Base-by-base conservation (phyloP, 1,140 invertebrate species). In the Lethrus apterus region DNA sequence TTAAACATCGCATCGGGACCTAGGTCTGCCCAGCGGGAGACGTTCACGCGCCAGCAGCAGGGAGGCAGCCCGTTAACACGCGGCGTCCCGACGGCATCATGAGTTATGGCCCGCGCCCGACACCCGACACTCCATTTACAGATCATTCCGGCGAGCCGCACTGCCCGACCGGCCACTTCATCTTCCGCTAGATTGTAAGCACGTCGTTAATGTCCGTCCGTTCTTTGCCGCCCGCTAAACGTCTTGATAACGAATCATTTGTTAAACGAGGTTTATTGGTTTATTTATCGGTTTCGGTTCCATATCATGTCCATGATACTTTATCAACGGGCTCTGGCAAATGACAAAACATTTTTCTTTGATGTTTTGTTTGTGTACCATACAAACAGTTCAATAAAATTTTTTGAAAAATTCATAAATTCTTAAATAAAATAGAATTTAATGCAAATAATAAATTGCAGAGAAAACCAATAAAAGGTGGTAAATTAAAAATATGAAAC, bases 121-220 rank as follows among this genome's bases (percentile, higher is more conserved):
- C 59, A 59, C 60, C 63, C 65, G 64, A 63, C 65, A 69, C 70
- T 73, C 71, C 70, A 73, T 74, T 75, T 72, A 71, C 71, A 72
- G 70, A 74, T 70, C 69, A 73, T 74, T 72, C 69, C 65, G 66
- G 67, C 69, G 70, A 70, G 70, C 71, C 61, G 14, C 32, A 57
- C 58, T 58, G 54, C 70, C 70, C 68, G 58, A 64, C 59, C 63
- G 62, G 65, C 66, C 70, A 70, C 71, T 75, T 71, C 70, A 73
- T 75, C 72, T 75, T 75, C 66, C 67, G 46, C 49, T 35, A 48
- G 42, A 32, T 50, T 52, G 50, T 52, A 49, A 57, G 51, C 48
- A 57, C 56, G 50, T 57, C 54, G 55, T 63, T 63, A 60, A 58
- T 56, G 52, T 44, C 54, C 21, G 19, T 38, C 21, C 47, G 55